Evolutionary conservation across 2,888 invertebrate genomes (phyloP), one percentile per base, ranked within the genome.

Genomic region (Noctuana brunneofusca): DNA sequence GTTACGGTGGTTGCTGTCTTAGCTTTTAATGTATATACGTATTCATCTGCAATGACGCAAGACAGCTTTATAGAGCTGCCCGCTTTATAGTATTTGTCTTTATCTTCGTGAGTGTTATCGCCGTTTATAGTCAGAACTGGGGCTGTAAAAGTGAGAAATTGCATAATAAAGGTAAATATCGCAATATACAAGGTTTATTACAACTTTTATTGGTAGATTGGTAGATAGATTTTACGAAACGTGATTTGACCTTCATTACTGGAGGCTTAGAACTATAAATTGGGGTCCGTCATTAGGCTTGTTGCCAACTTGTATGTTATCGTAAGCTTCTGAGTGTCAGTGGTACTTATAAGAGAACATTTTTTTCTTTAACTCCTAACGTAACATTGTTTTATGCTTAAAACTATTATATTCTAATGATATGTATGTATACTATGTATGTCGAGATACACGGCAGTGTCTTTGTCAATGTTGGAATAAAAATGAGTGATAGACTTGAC

Each of bases 61-160:
- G 94, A 93, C 66, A 96, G 87, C 81, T 95, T 95, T 71, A 96
- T 95, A 62, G 94, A 93, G 80, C 95, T 95, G 70, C 95, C 95
- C 30, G 94, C 93, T 86, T 95, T 95, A 83, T 95, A 95, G 81
- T 95, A 95, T 73, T 94, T 93, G 81, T 95, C 95, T 72, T 93
- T 93, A 58, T 95, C 92, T 79, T 94, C 94, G 73, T 95, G 93
- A 58, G 94, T 94, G 72, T 94, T 93, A 72, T 95, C 95, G 72
- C 95, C 95, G 58, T 95, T 93, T 76, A 96, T 94, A 70, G 93
- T 93, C 68, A 95, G 90, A 65, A 95, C 93, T 54, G 95, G 95
- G 66, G 95, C 95, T 96, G 87, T n/a, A 84, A 85, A 64, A 52
- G 62, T 63, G 57, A 67, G 59, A 67, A 66, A 63, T 63, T 56